A percentile compares a stretch with the other conserved stretches of the same genome.
Conservation (phyloP, 1,140 invertebrate species). For the Odontomachus brunneus region DNA sequence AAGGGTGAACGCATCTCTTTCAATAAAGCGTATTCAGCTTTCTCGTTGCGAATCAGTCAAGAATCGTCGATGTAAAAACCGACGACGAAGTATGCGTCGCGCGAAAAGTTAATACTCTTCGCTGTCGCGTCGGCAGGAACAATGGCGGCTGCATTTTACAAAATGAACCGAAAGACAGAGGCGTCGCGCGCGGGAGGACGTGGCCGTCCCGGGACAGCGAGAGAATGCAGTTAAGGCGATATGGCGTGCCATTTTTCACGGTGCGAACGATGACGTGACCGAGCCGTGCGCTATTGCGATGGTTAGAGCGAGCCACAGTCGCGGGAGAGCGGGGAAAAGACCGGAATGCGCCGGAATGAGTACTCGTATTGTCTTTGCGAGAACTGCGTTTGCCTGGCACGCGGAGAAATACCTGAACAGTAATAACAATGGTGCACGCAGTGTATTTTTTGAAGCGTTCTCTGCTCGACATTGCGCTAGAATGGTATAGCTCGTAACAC, state of each 20-base stretch:
- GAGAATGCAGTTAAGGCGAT: conserved; percentile 48
- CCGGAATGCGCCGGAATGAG: conserved; percentile 45
- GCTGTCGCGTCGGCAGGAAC: background rate
- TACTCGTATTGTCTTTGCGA: conserved; percentile 57
- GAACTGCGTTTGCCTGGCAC: conserved; percentile 15
- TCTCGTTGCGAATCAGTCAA: background rate
- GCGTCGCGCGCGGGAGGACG: background rate
- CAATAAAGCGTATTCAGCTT: background rate
- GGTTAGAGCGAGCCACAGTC: conserved; percentile 44
- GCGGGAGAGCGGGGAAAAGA: conserved; percentile 10
- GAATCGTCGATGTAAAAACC: background rate
- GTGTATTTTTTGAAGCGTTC: conserved; percentile 47
- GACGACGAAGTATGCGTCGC: background rate
- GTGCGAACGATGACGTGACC: conserved; percentile 55
- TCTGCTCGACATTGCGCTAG: no score
- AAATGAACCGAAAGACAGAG: conserved; percentile 43
- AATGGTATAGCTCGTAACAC: no score
- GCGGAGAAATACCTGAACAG: conserved; percentile 50
- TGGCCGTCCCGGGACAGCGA: background rate
- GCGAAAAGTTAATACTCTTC: background rate
- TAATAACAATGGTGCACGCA: conserved; percentile 53
- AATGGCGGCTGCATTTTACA: conserved; percentile 32
- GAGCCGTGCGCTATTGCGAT: conserved; percentile 44
- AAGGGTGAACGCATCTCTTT: background rate
- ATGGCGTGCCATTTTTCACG: conserved; percentile 40